Base-by-base conservation (phyloP, 2,797 vertebrate species). In the Pitangus sulphuratus region DNA sequence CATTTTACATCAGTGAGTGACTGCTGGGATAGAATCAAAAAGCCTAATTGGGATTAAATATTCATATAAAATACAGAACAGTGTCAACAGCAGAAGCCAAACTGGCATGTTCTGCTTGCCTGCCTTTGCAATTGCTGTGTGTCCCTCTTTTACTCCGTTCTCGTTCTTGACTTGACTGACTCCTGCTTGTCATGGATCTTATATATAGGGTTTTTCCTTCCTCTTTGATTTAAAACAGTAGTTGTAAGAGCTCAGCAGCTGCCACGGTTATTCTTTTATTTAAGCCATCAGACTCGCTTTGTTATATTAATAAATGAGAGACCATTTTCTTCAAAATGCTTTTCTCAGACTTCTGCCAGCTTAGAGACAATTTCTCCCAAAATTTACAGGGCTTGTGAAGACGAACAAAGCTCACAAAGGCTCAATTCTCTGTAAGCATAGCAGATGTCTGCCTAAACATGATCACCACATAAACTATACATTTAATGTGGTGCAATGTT, bases 271-370 rank as follows among this genome's bases (percentile, higher is more conserved):
- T 75, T 93, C 37, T 87, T 90, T 94, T 50, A 75, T 85, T 94
- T 80, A 85, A 93, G 54, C 58, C 39, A 69, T 61, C 50, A 37
- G 83, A 48, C 7, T 93, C 58, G 39, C 62, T 95, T 85, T 93
- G 72, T 84, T 95, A 35, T 75, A 94, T 85, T 87, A 89, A 87
- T 93, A 96, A 91, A 94, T 65, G 39, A 87, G 84, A 75, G 39
- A 50, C 7, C 8, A 13, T 74, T 93, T 92, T 69, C 61, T 85
- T 93, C 64, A 57, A 93, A 92, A 78, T 51, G 21, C 16, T 84
- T 75, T 89, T 40, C n/a, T 75, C 57, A 85, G 61, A 54, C 50
- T 93, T 95, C 42, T 92, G 33, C 45, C 61, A 74, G 58, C n/a
- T 69, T 82, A 93, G 68, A 82, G 77, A 77, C 48, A 60, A 78